These are phyloP conservation scores for Loripinus fragilis DNA, from an alignment of 2,888 invertebrate genomes.

Conservation along the genomic window DNA sequence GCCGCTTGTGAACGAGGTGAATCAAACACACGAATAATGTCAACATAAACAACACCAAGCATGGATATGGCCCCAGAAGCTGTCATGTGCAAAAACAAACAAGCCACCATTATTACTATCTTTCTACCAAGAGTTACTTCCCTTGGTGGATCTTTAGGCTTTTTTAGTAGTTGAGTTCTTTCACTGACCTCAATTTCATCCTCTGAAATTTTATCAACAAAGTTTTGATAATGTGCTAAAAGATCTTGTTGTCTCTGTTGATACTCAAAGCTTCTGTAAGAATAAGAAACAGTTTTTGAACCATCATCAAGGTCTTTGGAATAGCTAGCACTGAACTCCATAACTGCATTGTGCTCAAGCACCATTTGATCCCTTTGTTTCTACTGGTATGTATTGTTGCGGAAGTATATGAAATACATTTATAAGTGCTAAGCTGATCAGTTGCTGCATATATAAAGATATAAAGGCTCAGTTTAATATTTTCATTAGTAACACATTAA, in stretches of 20 bases:
- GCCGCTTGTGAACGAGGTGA: slow-evolving; percentile 44
- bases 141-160: not conserved
- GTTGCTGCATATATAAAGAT: no score
- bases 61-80: slow-evolving; percentile 33
- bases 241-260: not conserved
- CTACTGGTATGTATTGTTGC: no score
- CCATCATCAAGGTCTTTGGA: not conserved
- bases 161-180: not conserved
- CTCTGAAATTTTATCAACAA: not conserved
- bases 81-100: slow-evolving; percentile 27
- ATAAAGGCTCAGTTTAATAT: no score
- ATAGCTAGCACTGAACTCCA: not conserved
- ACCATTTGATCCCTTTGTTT: no score
- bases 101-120: slow-evolving; percentile 35
- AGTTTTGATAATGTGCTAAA: not conserved
- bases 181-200: not conserved
- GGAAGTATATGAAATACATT: no score
- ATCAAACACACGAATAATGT: slow-evolving; percentile 36
- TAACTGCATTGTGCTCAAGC: no score
- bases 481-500: no score
- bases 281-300: not conserved
- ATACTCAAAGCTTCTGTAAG: slow-evolving; percentile 22
- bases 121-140: slow-evolving; percentile 3
- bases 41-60: slow-evolving; percentile 48
- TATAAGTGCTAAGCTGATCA: no score